Evolutionary conservation across 2,797 vertebrate genomes (phyloP).

Genomic region (Pangasius larnaudii): DNA sequence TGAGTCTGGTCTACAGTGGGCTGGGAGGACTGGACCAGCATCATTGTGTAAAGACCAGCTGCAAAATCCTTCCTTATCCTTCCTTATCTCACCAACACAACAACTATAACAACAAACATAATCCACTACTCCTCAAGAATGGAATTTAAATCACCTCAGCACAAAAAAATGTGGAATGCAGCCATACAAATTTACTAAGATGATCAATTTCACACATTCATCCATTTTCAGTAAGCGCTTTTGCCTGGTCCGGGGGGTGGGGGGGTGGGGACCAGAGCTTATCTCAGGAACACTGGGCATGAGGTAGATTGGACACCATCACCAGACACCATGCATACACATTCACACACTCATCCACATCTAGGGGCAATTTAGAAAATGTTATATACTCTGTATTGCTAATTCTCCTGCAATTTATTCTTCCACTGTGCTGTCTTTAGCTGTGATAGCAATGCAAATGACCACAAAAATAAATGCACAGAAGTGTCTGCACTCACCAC

Average conservation of each 20-base stretch:
- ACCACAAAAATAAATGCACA: not conserved
- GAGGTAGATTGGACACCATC: not conserved
- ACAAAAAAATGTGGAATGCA: not conserved
- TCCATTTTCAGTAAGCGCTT: not conserved
- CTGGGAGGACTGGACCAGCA: not conserved
- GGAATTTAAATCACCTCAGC: not conserved
- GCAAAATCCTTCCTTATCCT: not conserved
- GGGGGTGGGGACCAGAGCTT: not conserved
- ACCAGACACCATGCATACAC: not conserved
- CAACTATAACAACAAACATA: too few relatives aligned
- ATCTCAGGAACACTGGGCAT: not conserved
- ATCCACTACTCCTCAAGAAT: not conserved
- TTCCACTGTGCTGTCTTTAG: not conserved
- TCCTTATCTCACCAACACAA: not conserved
- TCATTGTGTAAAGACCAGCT: not conserved
- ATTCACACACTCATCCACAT: not conserved
- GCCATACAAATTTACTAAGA: not conserved
- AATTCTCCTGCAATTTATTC: not conserved
- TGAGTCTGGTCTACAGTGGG: not conserved
- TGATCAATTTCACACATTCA: not conserved
- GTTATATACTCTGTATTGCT: not conserved
- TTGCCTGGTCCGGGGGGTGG: not conserved
- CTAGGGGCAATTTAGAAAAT: not conserved
- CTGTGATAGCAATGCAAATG: not conserved
- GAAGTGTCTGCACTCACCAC: slow-evolving; percentile 73